Conservation (phyloP, 2,888 invertebrate species). For the Agrotis clavis region DNA sequence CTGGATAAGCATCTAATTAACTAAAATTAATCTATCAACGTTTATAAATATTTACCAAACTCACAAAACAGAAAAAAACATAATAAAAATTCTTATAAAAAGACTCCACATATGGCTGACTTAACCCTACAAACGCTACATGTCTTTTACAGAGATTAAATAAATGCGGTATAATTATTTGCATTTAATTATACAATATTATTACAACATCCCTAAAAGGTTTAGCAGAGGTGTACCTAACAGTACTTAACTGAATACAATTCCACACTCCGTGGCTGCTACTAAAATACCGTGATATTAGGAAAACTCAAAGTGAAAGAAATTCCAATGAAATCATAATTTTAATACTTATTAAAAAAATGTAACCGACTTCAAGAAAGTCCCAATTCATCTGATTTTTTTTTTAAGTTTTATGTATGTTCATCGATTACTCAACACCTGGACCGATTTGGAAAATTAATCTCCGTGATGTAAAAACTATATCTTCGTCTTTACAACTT, state of each 20-base stretch:
- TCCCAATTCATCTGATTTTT: no score
- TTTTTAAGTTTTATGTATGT: no score
- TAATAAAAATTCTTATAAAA: constrained; percentile 34
- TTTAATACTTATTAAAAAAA: no score
- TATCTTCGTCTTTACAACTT: not conserved
- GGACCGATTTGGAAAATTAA: no score
- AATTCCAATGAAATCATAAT: no score
- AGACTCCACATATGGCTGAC: constrained; percentile 53
- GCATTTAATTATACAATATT: constrained; percentile 63
- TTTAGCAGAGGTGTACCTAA: not conserved
- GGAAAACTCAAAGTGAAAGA: not conserved
- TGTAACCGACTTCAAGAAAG: no score
- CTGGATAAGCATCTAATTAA: constrained; percentile 52
- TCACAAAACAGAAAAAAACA: not conserved
- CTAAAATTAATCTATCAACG: constrained; percentile 48
- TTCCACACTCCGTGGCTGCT: not conserved
- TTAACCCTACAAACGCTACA: constrained; percentile 47
- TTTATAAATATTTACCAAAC: constrained; percentile 39
- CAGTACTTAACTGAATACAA: not conserved
- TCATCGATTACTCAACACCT: no score
- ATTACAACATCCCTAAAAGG: not conserved
- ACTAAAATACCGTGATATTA: not conserved
- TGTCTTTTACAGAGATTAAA: constrained; percentile 64
- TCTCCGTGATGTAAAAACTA: not conserved
- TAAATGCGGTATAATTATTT: constrained; percentile 66